Percentiles rank a stretch among this genome's conserved stretches.
Evolutionary conservation across 2,797 vertebrate genomes (phyloP).

Genomic region (Microcaecilia unicolor): DNA sequence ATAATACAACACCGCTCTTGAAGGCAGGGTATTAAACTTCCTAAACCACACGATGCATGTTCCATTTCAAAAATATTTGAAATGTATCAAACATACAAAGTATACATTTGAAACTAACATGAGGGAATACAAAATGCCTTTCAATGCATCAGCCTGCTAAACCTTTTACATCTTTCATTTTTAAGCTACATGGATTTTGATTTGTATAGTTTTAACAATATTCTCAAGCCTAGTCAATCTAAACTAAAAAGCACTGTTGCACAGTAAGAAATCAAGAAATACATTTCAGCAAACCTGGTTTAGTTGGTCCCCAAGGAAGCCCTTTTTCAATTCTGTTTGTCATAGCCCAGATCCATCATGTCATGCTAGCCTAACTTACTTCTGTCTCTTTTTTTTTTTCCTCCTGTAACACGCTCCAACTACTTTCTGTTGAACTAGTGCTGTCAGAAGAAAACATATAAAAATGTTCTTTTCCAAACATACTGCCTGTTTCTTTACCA

Average conservation of each 20-base stretch:
- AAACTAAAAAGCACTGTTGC: conserved; percentile 71
- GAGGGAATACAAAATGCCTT: conserved; percentile 64
- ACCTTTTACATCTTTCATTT: conserved; percentile 73
- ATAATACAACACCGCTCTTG: too few relatives aligned
- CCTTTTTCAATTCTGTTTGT: conserved; percentile 84
- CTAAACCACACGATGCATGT: conserved; percentile 26
- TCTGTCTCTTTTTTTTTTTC: conserved; percentile 42
- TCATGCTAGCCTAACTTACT: conserved; percentile 69
- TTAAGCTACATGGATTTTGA: conserved; percentile 70
- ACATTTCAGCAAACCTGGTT: conserved; percentile 68
- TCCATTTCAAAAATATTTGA: conserved; percentile 51
- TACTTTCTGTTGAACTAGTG: conserved; percentile 80
- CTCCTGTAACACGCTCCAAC: conserved; percentile 64
- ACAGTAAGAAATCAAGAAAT: conserved; percentile 72
- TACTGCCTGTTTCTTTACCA: conserved; percentile 56
- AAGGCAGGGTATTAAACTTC: conserved; percentile 24
- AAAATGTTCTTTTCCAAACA: conserved; percentile 77
- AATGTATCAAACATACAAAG: conserved; percentile 67
- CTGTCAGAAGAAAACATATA: conserved; percentile 85
- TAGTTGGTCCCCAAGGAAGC: conserved; percentile 73
- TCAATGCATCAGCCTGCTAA: conserved; percentile 66
- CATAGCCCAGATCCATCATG: conserved; percentile 83
- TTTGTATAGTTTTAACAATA: conserved; percentile 73
- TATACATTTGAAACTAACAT: conserved; percentile 67
- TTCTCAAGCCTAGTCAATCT: conserved; percentile 71